These are phyloP conservation scores for Microcebus tavaratra DNA, from an alignment of 2,113 vertebrate species.

Conservation along the genomic window DNA sequence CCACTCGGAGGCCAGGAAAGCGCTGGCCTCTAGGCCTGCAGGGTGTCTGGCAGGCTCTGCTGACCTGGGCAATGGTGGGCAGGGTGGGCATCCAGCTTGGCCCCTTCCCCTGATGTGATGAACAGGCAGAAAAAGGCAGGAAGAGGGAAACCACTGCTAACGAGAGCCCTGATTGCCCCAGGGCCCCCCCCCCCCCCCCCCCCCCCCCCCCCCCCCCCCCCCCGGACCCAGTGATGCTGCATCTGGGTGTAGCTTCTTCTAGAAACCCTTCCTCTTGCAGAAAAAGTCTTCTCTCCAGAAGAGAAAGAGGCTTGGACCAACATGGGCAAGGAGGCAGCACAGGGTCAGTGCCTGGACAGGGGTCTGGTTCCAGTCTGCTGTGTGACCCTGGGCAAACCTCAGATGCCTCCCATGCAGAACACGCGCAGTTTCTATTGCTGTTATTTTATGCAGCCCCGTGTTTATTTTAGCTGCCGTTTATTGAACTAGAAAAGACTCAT, in stretches of 20 bases:
- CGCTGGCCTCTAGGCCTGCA: neutral
- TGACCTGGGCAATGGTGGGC: neutral
- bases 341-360: neutral
- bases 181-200: too few species aligned
- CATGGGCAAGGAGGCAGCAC: neutral
- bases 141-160: neutral
- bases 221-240: too few species aligned
- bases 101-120: neutral
- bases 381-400: neutral
- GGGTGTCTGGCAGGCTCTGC: neutral
- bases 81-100: neutral
- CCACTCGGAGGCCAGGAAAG: neutral
- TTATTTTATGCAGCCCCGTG: neutral
- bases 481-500: neutral
- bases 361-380: neutral
- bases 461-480: constrained; percentile 12
- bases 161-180: neutral
- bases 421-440: neutral
- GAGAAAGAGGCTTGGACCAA: neutral
- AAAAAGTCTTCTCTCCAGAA: neutral
- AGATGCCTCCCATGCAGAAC: neutral
- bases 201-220: too few species aligned
- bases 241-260: neutral
- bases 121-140: neutral
- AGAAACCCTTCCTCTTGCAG: neutral